A percentile compares a stretch with the other conserved stretches of the same genome.
These are phyloP conservation scores for Paracyclopina nana DNA, from an alignment of 1,140 invertebrate genomes.

Conservation along the genomic window DNA sequence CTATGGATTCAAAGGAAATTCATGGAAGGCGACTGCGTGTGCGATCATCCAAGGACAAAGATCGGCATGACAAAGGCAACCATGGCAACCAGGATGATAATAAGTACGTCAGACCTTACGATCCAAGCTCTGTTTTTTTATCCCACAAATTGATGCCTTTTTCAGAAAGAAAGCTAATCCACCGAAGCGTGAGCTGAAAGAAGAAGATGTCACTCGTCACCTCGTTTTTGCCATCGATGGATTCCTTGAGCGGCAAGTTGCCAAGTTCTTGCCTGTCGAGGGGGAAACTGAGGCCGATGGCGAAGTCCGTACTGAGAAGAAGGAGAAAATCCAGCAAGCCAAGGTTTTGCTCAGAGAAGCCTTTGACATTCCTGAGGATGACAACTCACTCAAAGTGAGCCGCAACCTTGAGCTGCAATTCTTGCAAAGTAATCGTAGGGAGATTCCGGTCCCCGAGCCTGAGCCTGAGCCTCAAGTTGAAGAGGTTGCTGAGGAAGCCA, in stretches of 20 bases:
- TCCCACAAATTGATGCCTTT: too few species aligned
- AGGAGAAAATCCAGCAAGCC: not conserved
- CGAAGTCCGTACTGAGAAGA: too few species aligned
- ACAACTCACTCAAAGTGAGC: not conserved
- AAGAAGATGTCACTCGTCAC: slow-evolving; percentile 1
- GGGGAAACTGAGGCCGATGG: too few species aligned
- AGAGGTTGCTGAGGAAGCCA: not conserved
- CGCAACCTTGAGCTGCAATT: slow-evolving; percentile 10
- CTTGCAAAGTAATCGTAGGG: slow-evolving; percentile 15
- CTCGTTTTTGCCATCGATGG: not conserved
- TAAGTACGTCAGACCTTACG: too few species aligned
- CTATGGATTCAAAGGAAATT: slow-evolving; percentile 16
- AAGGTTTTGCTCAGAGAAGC: not conserved
- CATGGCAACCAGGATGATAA: too few species aligned
- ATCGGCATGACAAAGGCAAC: slow-evolving; percentile 6
- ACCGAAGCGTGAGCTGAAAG: slow-evolving; percentile 9
- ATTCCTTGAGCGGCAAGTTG: slow-evolving; percentile 2
- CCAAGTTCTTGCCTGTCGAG: too few species aligned
- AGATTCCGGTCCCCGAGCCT: slow-evolving; percentile 13
- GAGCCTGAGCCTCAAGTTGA: slow-evolving; percentile 1
- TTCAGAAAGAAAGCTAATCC: too few species aligned
- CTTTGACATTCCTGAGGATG: not conserved
- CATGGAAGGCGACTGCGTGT: slow-evolving; percentile 9
- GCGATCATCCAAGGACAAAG: slow-evolving; percentile 6
- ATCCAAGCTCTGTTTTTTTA: too few species aligned